Evolutionary conservation across 2,797 vertebrate species (phyloP), one percentile per base, ranked within the genome.

Genomic region (Zalophus californianus): DNA sequence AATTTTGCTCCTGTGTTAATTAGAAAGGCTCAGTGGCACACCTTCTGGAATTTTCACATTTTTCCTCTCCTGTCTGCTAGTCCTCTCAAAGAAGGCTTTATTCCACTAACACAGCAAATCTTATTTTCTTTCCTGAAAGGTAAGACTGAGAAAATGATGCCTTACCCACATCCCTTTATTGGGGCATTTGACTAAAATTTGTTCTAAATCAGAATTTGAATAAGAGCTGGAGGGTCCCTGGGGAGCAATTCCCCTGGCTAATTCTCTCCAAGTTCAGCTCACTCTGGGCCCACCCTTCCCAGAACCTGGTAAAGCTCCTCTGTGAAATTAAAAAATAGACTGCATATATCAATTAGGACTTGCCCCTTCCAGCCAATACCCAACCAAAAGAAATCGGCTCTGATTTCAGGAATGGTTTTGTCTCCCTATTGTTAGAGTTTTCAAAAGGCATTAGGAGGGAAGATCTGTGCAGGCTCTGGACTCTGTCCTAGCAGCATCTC

Each of bases 61-160:
- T 77, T 75, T 38, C 41, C 64, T 84, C 23, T 87, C 13, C 54
- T 0, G 0, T 32, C 68, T 32, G 35, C 70, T 84, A 27, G 84
- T 91, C 86, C 60, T 35, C 38, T 44, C 72, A 79, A 93, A 91
- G 23, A 88, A 60, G 54, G 44, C 44, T 92, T 91, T 72, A 54
- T 83, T 86, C 60, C 83, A 72, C 72, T 58, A 56, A 96, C 32
- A 78, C 54, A 77, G 85, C 48, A 83, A 77, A 88, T 92, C 88
- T 92, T 92, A 79, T 54, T 90, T 96, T 56, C 80, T 92, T 78
- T 73, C 58, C 56, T 32, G 14, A 90, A 78, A 70, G 58, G 25
- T 52, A 78, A 87, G 20, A 20, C 48, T 82, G 64, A 70, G 50
- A 82, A 75, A 84, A 87, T 7, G 18, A 73, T 83, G 50, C 35